A percentile compares a stretch with the other conserved stretches of the same genome.
Evolutionary conservation across 1,140 invertebrate species (phyloP).

Genomic region (Dendrolimus punctatus): DNA sequence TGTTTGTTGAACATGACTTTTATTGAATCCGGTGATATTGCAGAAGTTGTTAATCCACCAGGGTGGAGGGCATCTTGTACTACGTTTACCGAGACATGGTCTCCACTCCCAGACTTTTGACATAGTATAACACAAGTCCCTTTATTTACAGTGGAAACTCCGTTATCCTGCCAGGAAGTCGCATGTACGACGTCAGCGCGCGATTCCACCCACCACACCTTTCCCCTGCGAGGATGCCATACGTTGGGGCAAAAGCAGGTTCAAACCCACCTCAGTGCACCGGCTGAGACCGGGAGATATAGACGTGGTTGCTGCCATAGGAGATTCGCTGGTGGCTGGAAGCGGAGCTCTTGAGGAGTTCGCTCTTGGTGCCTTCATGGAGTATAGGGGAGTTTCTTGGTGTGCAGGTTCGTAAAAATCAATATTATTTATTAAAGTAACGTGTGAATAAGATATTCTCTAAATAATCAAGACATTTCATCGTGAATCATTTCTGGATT

Average conservation of each 20-base stretch:
- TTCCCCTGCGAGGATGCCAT: constrained; percentile 47
- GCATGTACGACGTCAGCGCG: constrained; percentile 50
- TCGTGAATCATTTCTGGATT: too few relatives aligned
- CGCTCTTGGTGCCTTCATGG: constrained; percentile 81
- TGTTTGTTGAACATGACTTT: too few relatives aligned
- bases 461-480: too few relatives aligned
- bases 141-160: constrained; percentile 35
- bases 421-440: background rate
- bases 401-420: constrained; percentile 73
- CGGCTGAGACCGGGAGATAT: constrained; percentile 82
- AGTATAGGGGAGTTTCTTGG: constrained; percentile 86
- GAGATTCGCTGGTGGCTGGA: constrained; percentile 85
- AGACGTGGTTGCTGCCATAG: constrained; percentile 83
- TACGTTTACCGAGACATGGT: too few relatives aligned
- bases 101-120: too few relatives aligned
- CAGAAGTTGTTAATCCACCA: too few relatives aligned
- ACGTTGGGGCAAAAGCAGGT: constrained; percentile 36
- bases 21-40: too few relatives aligned
- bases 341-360: constrained; percentile 83
- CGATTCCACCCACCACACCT: constrained; percentile 37
- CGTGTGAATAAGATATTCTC: too few relatives aligned
- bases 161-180: constrained; percentile 49
- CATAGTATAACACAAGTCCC: too few relatives aligned
- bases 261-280: constrained; percentile 49
- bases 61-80: too few relatives aligned